Evolutionary conservation across 1,140 invertebrate genomes (phyloP).

Genomic region (Lasioglossum albipes): DNA sequence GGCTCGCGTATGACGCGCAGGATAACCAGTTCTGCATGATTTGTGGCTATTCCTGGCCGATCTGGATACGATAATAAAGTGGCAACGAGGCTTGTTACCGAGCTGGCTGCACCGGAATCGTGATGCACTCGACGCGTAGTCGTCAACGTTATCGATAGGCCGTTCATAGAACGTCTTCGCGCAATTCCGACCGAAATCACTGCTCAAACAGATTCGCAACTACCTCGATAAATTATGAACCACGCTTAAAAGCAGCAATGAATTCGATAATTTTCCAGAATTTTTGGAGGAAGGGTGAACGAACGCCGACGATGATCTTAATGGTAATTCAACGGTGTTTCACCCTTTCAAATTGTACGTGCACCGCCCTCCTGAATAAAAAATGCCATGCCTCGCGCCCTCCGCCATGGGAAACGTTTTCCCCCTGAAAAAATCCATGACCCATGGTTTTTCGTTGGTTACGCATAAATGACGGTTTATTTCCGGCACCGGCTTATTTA

Average conservation of each 20-base stretch:
- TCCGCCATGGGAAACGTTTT: not conserved
- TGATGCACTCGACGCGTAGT: slow-evolving; percentile 35
- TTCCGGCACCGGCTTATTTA: slow-evolving; percentile 53
- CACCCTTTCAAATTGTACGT: not conserved
- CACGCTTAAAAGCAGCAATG: not conserved
- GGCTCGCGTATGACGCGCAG: slow-evolving; percentile 57
- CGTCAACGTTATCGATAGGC: slow-evolving; percentile 53
- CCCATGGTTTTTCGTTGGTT: not conserved
- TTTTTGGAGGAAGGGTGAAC: too few species aligned
- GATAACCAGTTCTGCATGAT: slow-evolving; percentile 70
- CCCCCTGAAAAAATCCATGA: not conserved
- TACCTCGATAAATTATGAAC: not conserved
- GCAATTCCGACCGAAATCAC: slow-evolving; percentile 22
- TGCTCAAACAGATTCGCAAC: slow-evolving; percentile 4
- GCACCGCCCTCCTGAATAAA: not conserved
- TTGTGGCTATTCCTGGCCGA: slow-evolving; percentile 69
- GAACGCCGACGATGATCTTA: too few species aligned
- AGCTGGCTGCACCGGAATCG: slow-evolving; percentile 54
- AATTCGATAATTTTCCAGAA: too few species aligned
- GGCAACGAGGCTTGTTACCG: slow-evolving; percentile 72
- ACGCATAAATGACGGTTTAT: slow-evolving; percentile 43
- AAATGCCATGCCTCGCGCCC: not conserved
- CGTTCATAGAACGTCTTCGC: slow-evolving; percentile 5
- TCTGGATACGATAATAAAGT: slow-evolving; percentile 70
- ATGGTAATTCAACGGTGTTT: too few species aligned